These are phyloP conservation scores for Batillaria attramentaria DNA, from an alignment of 1,140 invertebrate genomes.

Conservation along the genomic window DNA sequence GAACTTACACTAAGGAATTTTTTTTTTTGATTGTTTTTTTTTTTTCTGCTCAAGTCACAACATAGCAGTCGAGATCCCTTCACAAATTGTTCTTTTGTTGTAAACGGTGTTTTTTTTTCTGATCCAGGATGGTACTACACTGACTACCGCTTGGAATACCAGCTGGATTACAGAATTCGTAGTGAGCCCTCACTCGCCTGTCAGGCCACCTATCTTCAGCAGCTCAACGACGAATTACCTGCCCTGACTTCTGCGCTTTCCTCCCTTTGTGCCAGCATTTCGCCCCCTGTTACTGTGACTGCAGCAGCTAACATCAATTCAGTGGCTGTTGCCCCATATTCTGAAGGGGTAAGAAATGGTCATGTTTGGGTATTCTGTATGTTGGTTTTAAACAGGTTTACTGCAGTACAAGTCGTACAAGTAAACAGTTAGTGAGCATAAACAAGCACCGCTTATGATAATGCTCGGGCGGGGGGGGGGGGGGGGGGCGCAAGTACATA, in stretches of 20 bases:
- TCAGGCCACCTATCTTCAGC: neutral
- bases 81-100: too few relatives aligned
- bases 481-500: too few relatives aligned
- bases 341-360: slow-evolving; percentile 3
- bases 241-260: neutral
- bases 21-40: too few relatives aligned
- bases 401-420: too few relatives aligned
- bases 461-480: too few relatives aligned
- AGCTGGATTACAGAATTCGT: neutral
- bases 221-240: neutral
- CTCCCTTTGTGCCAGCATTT: neutral
- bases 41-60: too few relatives aligned
- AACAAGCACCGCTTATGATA: too few relatives aligned
- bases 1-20: too few relatives aligned
- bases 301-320: slow-evolving; percentile 6
- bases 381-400: too few relatives aligned
- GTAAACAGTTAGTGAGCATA: too few relatives aligned
- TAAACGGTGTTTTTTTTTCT: neutral
- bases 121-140: neutral
- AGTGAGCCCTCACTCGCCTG: neutral
- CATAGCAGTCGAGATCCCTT: too few relatives aligned
- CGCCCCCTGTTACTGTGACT: neutral
- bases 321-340: neutral
- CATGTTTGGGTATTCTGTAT: too few relatives aligned
- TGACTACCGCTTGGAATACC: slow-evolving; percentile 5